phyloP scores from a whole-genome alignment of 2,113 vertebrate species.

The Rhombomys opimus region DNA sequence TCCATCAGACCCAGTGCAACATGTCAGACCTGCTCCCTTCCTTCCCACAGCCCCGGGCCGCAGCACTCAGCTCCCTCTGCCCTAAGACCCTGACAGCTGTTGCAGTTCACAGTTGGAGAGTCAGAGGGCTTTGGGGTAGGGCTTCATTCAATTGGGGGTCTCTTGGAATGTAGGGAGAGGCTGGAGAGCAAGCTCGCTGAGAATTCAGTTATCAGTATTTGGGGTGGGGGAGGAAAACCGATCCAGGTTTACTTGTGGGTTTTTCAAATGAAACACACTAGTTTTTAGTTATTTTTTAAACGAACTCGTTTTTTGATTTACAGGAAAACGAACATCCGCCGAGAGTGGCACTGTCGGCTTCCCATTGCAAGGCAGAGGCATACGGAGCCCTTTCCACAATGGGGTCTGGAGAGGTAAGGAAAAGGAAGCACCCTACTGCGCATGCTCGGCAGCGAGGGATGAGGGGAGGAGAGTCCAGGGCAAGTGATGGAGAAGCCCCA shows the following conservation, averaged over 20 bases:
- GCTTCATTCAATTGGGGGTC: neutral
- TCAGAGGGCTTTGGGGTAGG: neutral
- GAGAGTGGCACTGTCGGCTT: neutral
- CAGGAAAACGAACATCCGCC: constrained; percentile 39
- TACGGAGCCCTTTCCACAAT: neutral
- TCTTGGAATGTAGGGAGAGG: neutral
- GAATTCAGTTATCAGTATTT: neutral
- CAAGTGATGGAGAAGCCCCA: constrained; percentile 32
- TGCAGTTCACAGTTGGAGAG: neutral
- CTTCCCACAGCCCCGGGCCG: neutral
- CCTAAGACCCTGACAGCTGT: neutral
- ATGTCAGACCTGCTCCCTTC: neutral
- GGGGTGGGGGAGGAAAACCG: neutral
- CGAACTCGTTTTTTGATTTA: neutral
- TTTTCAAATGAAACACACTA: neutral
- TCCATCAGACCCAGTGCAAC: neutral
- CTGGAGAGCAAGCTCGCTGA: neutral
- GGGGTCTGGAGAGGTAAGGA: neutral
- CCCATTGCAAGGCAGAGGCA: neutral
- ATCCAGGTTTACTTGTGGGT: neutral
- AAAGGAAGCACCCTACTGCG: constrained; percentile 42
- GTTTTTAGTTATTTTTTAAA: neutral
- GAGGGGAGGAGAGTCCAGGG: constrained; percentile 24
- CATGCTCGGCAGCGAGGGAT: constrained; percentile 60
- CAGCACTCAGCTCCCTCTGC: neutral